A percentile compares a stretch with the other conserved stretches of the same genome.
phyloP scores from a whole-genome alignment of 2,113 vertebrate genomes.

The Machaerirhynchus nigripectus region DNA sequence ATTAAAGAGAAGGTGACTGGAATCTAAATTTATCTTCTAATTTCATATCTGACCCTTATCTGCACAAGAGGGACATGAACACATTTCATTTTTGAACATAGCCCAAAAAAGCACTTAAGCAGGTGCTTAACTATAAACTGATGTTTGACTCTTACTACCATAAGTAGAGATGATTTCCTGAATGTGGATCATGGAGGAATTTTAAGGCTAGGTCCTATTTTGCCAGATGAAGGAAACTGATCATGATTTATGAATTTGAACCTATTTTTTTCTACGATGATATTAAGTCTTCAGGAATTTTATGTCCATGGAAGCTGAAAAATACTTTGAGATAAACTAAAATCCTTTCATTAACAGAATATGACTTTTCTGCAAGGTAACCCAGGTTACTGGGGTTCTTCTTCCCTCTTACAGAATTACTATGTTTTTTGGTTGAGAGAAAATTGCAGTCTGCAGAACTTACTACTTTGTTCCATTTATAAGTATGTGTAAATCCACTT shows the following conservation, averaged over 20 bases:
- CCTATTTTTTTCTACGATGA: not conserved
- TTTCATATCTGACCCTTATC: conserved; percentile 43
- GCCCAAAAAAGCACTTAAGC: conserved; percentile 59
- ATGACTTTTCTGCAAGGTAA: not conserved
- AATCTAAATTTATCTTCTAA: conserved; percentile 45
- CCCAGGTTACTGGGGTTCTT: not conserved
- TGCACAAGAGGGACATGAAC: not conserved
- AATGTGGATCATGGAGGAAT: not conserved
- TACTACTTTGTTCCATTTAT: not conserved
- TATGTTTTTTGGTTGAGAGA: not conserved
- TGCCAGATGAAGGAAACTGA: not conserved
- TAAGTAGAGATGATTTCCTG: conserved; percentile 42
- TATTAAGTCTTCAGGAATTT: not conserved
- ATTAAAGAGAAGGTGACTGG: conserved; percentile 37
- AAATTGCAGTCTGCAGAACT: not conserved
- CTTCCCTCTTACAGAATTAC: not conserved
- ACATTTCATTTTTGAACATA: conserved; percentile 49
- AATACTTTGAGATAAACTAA: not conserved
- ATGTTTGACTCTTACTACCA: conserved; percentile 2
- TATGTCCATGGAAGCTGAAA: not conserved
- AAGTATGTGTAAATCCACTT: not conserved
- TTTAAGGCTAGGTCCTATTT: conserved; percentile 10
- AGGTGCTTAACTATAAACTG: conserved; percentile 44
- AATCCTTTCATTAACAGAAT: not conserved
- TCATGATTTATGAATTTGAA: not conserved